Conservation (phyloP, 1,140 invertebrate species). For the Brachionus manjavacas region DNA sequence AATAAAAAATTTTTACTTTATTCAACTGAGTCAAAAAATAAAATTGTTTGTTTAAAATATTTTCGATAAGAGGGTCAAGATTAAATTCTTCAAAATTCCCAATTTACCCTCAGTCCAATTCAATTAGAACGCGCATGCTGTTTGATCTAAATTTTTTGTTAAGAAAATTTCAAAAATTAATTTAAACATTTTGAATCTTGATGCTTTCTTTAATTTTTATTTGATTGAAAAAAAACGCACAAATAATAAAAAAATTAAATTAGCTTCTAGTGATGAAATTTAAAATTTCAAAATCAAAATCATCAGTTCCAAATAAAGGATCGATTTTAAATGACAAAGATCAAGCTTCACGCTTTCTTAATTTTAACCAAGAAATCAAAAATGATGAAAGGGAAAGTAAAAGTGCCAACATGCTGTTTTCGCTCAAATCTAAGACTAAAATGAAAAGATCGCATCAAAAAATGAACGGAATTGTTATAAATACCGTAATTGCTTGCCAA, state of each 20-base stretch:
- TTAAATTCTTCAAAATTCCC: neutral
- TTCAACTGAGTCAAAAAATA: neutral
- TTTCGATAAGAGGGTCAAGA: neutral
- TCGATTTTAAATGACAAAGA: neutral
- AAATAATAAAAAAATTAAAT: neutral
- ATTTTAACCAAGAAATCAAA: neutral
- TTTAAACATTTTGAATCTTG: neutral
- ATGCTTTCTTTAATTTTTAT: neutral
- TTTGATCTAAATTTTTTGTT: neutral
- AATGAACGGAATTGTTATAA: neutral
- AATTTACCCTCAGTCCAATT: too few species aligned
- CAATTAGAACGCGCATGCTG: too few species aligned
- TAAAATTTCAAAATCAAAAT: neutral
- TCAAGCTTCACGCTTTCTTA: neutral
- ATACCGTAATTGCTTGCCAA: neutral
- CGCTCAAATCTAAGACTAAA: slow-evolving; percentile 5
- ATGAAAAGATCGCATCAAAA: slow-evolving; percentile 17
- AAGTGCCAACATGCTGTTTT: neutral
- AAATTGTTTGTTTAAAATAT: neutral
- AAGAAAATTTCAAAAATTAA: neutral
- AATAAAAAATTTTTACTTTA: neutral
- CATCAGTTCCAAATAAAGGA: neutral
- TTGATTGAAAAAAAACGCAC: neutral
- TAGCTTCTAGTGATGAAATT: neutral
- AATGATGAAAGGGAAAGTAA: too few species aligned